Conservation (phyloP, 2,113 vertebrate genomes). For the Oreochromis spilurus region DNA sequence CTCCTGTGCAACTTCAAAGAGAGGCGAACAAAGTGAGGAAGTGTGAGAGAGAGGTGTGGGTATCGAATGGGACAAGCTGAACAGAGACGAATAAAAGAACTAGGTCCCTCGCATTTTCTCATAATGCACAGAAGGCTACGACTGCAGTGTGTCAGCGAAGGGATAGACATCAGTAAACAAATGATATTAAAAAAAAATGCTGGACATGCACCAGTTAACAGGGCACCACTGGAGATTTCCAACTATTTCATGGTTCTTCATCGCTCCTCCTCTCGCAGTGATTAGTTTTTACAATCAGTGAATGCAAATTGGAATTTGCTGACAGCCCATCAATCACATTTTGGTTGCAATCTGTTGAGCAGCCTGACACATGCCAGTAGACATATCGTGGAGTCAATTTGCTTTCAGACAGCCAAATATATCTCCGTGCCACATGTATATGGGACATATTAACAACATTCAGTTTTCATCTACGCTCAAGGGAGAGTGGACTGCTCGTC, state of each 20-base stretch:
- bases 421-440: neutral
- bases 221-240: constrained; percentile 6
- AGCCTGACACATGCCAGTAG: constrained; percentile 1
- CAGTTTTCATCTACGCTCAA: neutral
- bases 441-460: neutral
- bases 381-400: constrained; percentile 30
- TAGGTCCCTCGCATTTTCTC: constrained; percentile 1
- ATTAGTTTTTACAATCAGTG: constrained; percentile 60
- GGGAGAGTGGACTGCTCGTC: neutral
- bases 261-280: constrained; percentile 6
- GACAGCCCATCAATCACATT: constrained; percentile 60
- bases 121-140: neutral
- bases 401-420: neutral
- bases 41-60: neutral
- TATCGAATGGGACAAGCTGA: neutral
- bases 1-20: constrained; percentile 48
- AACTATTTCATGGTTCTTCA: neutral
- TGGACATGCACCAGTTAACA: constrained; percentile 14
- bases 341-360: constrained; percentile 29
- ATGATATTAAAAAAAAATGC: neutral
- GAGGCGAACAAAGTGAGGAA: constrained; percentile 10
- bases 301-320: constrained; percentile 55
- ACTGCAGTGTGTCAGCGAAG: neutral
- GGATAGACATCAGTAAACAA: neutral
- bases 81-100: neutral